Base-by-base conservation (phyloP, 1,140 invertebrate species). In the Eufriesea mexicana region DNA sequence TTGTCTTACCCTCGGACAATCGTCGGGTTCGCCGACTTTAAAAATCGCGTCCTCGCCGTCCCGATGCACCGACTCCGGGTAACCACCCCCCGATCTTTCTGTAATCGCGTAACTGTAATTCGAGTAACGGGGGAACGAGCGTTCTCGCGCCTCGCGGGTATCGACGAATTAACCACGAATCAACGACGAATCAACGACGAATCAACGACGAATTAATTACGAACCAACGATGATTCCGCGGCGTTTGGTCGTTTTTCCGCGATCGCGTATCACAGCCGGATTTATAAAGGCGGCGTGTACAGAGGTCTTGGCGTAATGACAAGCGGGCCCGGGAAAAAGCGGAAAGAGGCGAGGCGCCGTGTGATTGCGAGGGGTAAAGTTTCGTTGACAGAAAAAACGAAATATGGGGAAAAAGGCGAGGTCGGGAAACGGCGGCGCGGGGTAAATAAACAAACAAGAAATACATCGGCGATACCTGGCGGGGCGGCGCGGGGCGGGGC, bases 371-470 rank as follows among this genome's bases (percentile, higher is more conserved):
- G 9, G 55, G 55, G 71, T 83, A 57, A 75, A 66, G 49, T 54
- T 57, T 57, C 28, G 57, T 28, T 23, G 55, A 7, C 23, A 42
- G 57, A 45, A 54, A 59, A 78, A 64, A 75, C 51, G 54, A 74
- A 74, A 86, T 45, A 62, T 16, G 59, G 28, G 9, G 47, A 64
- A 62, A 76, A 42, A 25, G n/a, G 14, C 23, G 45, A 47, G 12
- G n/a, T n/a, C 23, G 25, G 54, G 28, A 23, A n/a, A n/a, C 25
- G 45, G 47, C 47, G 12, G 61, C 25, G 42, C 9, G 47, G 10
- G 12, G 49, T 57, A 75, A 76, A 82, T 59, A 82, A 82, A 82
- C 73, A 76, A 82, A 59, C 62, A 82, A 76, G 73, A 55, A 67
- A 82, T 54, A 51, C 45, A 28, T 9, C 2, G 20, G 18, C 28